Percentiles rank a stretch among this genome's conserved stretches.
These are phyloP conservation scores for Montipora capricornis DNA, from an alignment of 64 coral and sea anemone species.

Conservation along the genomic window DNA sequence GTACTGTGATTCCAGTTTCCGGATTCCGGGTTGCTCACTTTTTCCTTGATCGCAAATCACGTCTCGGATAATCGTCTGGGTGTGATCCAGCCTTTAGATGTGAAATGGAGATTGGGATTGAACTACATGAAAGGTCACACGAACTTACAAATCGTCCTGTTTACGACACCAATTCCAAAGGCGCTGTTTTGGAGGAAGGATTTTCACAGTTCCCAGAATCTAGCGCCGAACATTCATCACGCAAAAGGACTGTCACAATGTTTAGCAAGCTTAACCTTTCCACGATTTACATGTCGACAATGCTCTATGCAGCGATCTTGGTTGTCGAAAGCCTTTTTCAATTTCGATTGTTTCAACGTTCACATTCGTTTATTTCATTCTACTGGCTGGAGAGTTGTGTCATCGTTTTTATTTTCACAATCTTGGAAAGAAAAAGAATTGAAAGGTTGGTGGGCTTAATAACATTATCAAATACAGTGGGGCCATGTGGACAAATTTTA, in stretches of 20 bases:
- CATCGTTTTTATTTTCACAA: constrained; percentile 7
- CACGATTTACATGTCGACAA: constrained; percentile 14
- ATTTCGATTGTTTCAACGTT: not conserved
- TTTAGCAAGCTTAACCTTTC: not conserved
- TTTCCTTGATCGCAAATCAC: too few relatives aligned
- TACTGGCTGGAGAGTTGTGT: constrained; percentile 38
- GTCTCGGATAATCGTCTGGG: too few relatives aligned
- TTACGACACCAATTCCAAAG: not conserved
- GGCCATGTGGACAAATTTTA: not conserved
- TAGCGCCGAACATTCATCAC: constrained; percentile 5
- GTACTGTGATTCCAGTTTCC: too few relatives aligned
- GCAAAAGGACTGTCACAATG: constrained; percentile 10
- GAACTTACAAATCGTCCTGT: not conserved
- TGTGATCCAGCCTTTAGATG: not conserved
- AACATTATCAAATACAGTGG: not conserved
- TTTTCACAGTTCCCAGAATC: not conserved
- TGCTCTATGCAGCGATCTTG: not conserved
- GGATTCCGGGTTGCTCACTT: too few relatives aligned
- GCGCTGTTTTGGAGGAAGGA: not conserved
- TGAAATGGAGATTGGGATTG: not conserved
- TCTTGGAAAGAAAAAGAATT: constrained; percentile 16
- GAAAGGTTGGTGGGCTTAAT: not conserved
- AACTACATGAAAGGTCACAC: not conserved
- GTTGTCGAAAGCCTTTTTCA: constrained; percentile 27
- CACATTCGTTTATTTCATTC: constrained; percentile 10